phyloP scores from a whole-genome alignment of 2,113 vertebrate genomes.

The Pteropus alecto region DNA sequence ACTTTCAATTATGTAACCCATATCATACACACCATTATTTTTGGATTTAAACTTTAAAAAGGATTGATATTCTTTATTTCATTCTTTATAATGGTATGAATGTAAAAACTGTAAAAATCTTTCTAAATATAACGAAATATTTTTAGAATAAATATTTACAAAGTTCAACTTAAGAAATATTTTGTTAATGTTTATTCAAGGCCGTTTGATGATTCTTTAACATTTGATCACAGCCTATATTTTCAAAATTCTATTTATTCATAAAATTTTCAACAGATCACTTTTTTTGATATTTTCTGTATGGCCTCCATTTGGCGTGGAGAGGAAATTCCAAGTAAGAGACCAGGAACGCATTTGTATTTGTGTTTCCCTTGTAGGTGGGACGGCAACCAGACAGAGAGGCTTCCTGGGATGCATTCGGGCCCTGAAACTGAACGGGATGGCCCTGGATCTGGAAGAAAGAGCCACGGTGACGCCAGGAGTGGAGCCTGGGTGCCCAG shows the following conservation, averaged over 20 bases:
- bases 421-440: conserved; percentile 89
- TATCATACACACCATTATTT: background rate
- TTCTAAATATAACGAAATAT: background rate
- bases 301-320: accelerated
- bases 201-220: background rate
- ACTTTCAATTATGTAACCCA: background rate
- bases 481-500: conserved; percentile 90
- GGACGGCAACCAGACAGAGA: conserved; percentile 92
- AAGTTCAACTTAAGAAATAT: background rate
- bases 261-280: background rate
- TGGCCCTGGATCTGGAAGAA: conserved; percentile 89
- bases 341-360: background rate
- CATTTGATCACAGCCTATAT: background rate
- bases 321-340: accelerated
- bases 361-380: conserved; percentile 80
- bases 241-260: background rate
- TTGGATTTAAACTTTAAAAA: background rate
- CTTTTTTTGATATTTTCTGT: background rate
- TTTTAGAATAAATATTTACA: background rate
- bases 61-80: background rate
- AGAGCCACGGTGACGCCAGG: conserved; percentile 91
- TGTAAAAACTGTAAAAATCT: background rate
- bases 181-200: background rate
- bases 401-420: conserved; percentile 93
- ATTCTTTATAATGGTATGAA: background rate